Evolutionary conservation across 2,797 vertebrate species (phyloP).

Genomic region (Pantherophis vulpinus): DNA sequence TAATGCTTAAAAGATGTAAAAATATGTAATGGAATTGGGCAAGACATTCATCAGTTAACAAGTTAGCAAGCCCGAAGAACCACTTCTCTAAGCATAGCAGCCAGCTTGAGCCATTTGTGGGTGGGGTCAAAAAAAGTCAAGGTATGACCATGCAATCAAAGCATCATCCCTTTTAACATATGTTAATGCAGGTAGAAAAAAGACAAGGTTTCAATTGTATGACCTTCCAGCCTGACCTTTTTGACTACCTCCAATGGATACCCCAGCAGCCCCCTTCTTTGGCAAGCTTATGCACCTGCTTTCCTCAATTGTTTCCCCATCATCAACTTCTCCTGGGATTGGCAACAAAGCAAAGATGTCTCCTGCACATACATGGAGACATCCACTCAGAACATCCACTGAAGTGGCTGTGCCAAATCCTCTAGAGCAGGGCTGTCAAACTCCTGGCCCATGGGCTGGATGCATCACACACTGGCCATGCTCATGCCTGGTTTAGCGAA

Average conservation of each 20-base stretch:
- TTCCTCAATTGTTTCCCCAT: not conserved
- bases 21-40: not conserved
- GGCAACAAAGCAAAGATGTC: not conserved
- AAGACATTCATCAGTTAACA: not conserved
- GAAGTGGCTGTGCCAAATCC: not conserved
- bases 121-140: not conserved
- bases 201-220: not conserved
- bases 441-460: accelerated
- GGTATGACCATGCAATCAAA: not conserved
- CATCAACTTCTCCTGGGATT: not conserved
- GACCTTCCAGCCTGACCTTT: not conserved
- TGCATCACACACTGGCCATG: no score
- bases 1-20: not conserved
- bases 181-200: not conserved
- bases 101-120: not conserved
- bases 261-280: not conserved
- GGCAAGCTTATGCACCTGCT: not conserved
- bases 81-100: not conserved
- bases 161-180: not conserved
- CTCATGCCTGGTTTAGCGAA: no score
- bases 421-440: not conserved
- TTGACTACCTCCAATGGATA: not conserved
- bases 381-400: not conserved
- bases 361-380: not conserved
- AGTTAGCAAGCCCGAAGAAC: not conserved